These are phyloP conservation scores for Aeoliscus strigatus DNA, from an alignment of 2,797 vertebrate species.

Conservation along the genomic window DNA sequence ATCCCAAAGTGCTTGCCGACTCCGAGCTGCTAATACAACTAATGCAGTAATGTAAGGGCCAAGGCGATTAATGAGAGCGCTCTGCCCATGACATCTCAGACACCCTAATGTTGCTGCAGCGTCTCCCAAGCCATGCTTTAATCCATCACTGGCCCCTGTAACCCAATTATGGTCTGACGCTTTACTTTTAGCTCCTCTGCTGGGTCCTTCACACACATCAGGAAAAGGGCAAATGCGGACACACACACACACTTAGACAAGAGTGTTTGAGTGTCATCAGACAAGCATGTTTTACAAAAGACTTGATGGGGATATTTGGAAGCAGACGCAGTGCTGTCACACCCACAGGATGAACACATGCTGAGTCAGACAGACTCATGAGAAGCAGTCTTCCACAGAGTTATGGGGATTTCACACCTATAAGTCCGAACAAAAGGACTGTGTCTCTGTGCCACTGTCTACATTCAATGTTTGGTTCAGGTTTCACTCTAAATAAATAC, in stretches of 20 bases:
- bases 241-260: conserved; percentile 32
- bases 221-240: conserved; percentile 64
- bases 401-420: too few species aligned
- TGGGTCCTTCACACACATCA: conserved; percentile 70
- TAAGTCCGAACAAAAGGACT: too few species aligned
- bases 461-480: too few species aligned
- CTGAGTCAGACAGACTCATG: conserved; percentile 10
- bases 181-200: conserved; percentile 75
- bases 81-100: conserved; percentile 80
- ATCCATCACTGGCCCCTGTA: conserved; percentile 79
- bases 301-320: conserved; percentile 16
- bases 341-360: conserved; percentile 7
- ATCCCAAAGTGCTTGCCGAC: conserved; percentile 73
- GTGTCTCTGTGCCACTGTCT: too few species aligned
- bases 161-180: conserved; percentile 79
- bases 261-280: conserved; percentile 33
- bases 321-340: conserved; percentile 1
- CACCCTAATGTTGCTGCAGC: conserved; percentile 79
- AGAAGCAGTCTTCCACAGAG: conserved; percentile 1
- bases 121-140: conserved; percentile 76
- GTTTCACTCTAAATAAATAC: too few species aligned
- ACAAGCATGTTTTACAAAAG: conserved; percentile 35
- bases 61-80: conserved; percentile 79
- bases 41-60: conserved; percentile 80
- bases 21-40: conserved; percentile 82